Evolutionary conservation across 2,113 vertebrate genomes (phyloP).

Genomic region (Gymnocephalus cernua): DNA sequence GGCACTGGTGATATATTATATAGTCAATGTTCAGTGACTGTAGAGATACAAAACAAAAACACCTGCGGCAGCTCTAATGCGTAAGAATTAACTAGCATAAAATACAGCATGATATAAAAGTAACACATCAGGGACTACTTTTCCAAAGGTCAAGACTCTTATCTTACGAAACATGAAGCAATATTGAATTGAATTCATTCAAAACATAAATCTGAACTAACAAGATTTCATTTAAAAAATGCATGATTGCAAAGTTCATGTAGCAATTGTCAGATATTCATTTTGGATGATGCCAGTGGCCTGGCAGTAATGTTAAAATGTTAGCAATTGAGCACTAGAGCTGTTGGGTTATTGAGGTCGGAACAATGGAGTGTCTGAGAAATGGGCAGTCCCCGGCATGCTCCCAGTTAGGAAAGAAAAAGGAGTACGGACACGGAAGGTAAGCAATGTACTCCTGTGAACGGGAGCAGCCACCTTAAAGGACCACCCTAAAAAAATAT

Average conservation of each 20-base stretch:
- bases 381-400: too few species aligned
- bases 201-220: not conserved
- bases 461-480: too few species aligned
- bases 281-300: not conserved
- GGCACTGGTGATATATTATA: not conserved
- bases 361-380: too few species aligned
- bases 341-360: too few species aligned
- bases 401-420: too few species aligned
- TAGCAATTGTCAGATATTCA: not conserved
- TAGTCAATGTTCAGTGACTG: not conserved
- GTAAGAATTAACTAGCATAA: not conserved
- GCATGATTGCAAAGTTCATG: not conserved
- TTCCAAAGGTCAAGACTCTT: too few species aligned
- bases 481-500: too few species aligned
- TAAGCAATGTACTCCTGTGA: too few species aligned
- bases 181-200: not conserved
- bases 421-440: too few species aligned
- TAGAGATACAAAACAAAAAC: not conserved
- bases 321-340: not conserved
- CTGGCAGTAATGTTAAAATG: not conserved
- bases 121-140: not conserved
- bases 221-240: not conserved
- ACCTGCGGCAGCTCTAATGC: not conserved
- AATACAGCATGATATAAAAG: too few species aligned
- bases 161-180: slow-evolving; percentile 10